These are phyloP conservation scores for Erebia ligea DNA, from an alignment of 2,888 invertebrate species.

Conservation along the genomic window DNA sequence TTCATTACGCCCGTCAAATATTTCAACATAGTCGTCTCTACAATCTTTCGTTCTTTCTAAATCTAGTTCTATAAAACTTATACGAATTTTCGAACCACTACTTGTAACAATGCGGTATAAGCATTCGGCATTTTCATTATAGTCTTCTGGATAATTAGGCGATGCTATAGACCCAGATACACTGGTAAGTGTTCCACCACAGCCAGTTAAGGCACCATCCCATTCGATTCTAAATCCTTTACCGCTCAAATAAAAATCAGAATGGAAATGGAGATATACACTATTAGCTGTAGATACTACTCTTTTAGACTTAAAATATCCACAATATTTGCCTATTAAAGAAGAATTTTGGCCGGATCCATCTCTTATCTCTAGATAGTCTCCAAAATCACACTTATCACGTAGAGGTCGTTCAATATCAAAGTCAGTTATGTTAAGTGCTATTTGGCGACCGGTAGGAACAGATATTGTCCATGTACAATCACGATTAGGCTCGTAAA, in stretches of 20 bases:
- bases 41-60: conserved; percentile 85
- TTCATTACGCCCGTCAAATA: conserved; percentile 86
- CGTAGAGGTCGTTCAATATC: conserved; percentile 83
- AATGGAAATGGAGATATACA: conserved; percentile 88
- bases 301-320: conserved; percentile 82
- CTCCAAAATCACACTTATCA: conserved; percentile 63
- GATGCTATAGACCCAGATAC: conserved; percentile 90
- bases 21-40: conserved; percentile 86
- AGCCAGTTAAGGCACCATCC: conserved; percentile 84
- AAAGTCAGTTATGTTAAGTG: conserved; percentile 82
- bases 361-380: conserved; percentile 86
- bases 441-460: conserved; percentile 87
- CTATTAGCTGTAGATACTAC: conserved; percentile 91
- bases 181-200: conserved; percentile 90
- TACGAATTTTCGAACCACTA: conserved; percentile 87
- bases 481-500: conserved; percentile 87
- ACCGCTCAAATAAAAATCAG: conserved; percentile 85
- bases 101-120: conserved; percentile 90
- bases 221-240: conserved; percentile 87
- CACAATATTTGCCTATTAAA: conserved; percentile 91
- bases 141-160: conserved; percentile 92
- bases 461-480: conserved; percentile 93
- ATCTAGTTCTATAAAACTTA: conserved; percentile 88
- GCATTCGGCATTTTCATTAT: conserved; percentile 88
- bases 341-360: conserved; percentile 90